These are phyloP conservation scores for Lacerta viridis DNA, from an alignment of 2,797 vertebrate genomes.

Conservation along the genomic window DNA sequence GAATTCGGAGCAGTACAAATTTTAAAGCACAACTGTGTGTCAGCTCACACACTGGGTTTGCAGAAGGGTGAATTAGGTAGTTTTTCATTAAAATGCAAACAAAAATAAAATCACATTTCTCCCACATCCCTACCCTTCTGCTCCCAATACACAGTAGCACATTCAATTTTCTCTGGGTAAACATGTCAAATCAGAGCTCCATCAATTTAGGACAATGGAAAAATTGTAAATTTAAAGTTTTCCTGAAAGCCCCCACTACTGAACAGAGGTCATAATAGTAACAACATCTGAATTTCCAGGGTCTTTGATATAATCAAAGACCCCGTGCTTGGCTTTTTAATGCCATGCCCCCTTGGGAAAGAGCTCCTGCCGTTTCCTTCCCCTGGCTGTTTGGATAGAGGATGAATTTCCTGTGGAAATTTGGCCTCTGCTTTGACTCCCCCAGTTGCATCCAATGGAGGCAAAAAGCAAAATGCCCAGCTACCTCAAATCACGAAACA, in stretches of 20 bases:
- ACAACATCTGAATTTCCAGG: not conserved
- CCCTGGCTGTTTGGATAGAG: not conserved
- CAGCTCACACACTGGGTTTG: too few species aligned
- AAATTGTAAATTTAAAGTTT: not conserved
- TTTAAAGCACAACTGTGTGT: too few species aligned
- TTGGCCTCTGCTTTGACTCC: not conserved
- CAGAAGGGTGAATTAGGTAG: too few species aligned
- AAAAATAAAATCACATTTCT: too few species aligned
- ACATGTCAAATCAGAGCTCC: not conserved
- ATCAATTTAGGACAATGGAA: not conserved
- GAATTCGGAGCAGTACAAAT: too few species aligned
- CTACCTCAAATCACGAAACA: not conserved
- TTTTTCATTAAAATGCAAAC: too few species aligned
- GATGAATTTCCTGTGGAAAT: not conserved
- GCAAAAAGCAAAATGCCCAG: not conserved
- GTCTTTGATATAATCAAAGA: not conserved
- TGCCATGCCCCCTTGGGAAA: not conserved
- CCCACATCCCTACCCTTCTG: too few species aligned
- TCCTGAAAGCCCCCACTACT: not conserved
- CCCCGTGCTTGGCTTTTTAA: not conserved
- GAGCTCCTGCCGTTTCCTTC: not conserved
- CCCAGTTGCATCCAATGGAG: not conserved
- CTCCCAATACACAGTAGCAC: too few species aligned
- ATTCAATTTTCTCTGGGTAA: not conserved
- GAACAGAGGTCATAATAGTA: not conserved